These are phyloP conservation scores for Elysia crispata DNA, from an alignment of 2,888 invertebrate species.

Conservation along the genomic window DNA sequence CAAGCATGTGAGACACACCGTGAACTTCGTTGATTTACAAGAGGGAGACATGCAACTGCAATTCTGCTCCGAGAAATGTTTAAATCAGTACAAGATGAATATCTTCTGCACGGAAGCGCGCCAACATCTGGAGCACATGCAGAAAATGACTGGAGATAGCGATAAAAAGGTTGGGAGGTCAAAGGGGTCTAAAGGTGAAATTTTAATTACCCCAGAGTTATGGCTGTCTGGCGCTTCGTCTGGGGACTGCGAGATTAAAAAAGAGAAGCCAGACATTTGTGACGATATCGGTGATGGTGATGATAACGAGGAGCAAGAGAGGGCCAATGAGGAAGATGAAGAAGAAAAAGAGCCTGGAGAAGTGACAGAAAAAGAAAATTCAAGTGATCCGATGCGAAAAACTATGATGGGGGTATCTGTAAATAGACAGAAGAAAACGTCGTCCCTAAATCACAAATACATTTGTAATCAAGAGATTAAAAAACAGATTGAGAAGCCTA, in stretches of 20 bases:
- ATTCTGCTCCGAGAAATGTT: constrained; percentile 92
- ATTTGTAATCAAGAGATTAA: no score
- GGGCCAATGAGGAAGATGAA: constrained; percentile 30
- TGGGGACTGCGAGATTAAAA: background rate
- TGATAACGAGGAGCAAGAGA: background rate
- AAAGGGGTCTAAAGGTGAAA: constrained; percentile 61
- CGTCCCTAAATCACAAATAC: background rate
- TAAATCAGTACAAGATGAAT: constrained; percentile 98
- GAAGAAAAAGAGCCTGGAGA: constrained; percentile 38
- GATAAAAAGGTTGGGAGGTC: constrained; percentile 36
- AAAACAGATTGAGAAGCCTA: background rate
- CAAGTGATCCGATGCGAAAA: no score
- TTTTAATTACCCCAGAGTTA: constrained; percentile 91
- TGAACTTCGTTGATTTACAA: constrained; percentile 93
- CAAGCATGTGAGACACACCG: constrained; percentile 91
- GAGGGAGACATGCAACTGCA: constrained; percentile 94
- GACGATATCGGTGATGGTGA: background rate
- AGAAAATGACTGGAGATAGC: constrained; percentile 60
- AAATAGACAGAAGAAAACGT: constrained; percentile 17
- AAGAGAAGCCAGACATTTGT: background rate
- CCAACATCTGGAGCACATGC: constrained; percentile 88
- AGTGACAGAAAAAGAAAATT: constrained; percentile 24
- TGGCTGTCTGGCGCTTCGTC: constrained; percentile 82
- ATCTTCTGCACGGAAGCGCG: constrained; percentile 96
- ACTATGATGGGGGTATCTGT: background rate